A percentile compares a stretch with the other conserved stretches of the same genome.
Conservation (phyloP, 2,888 invertebrate genomes). For the Platynereis dumerilii region DNA sequence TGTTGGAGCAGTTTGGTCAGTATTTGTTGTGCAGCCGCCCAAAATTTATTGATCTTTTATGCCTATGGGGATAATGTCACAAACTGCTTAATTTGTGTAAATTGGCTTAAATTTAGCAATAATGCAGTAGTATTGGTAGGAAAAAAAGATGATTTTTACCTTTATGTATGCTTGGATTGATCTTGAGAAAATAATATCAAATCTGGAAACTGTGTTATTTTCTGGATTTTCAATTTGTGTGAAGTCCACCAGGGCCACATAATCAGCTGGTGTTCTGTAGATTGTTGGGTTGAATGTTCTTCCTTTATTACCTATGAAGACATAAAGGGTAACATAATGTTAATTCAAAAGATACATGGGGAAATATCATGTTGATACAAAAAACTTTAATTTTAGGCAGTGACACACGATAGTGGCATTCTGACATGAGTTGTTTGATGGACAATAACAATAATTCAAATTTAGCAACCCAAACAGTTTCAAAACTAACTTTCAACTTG, state of each 20-base stretch:
- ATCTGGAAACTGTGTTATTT: slow-evolving; percentile 36
- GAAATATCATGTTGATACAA: too few relatives aligned
- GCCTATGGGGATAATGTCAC: background rate
- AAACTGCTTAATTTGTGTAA: background rate
- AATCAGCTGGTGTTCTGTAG: slow-evolving; percentile 64
- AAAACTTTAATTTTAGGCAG: too few relatives aligned
- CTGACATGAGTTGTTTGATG: too few relatives aligned
- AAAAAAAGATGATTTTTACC: slow-evolving; percentile 48
- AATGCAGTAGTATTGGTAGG: too few relatives aligned
- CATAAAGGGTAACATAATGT: too few relatives aligned
- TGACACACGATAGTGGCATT: too few relatives aligned
- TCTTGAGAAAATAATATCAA: slow-evolving; percentile 53
- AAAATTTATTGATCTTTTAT: background rate
- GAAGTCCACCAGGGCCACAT: slow-evolving; percentile 56
- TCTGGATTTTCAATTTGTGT: slow-evolving; percentile 13
- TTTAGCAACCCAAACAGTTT: too few relatives aligned
- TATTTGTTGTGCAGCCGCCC: background rate
- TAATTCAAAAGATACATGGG: too few relatives aligned
- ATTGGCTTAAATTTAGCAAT: background rate
- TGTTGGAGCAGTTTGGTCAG: too few relatives aligned
- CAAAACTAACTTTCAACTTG: too few relatives aligned
- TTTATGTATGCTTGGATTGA: slow-evolving; percentile 63
- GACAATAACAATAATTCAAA: too few relatives aligned
- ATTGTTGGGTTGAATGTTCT: slow-evolving; percentile 51
- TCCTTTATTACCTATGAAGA: slow-evolving; percentile 15